phyloP scores from a whole-genome alignment of 2,888 invertebrate genomes.

The Schizotus pectinicornis region DNA sequence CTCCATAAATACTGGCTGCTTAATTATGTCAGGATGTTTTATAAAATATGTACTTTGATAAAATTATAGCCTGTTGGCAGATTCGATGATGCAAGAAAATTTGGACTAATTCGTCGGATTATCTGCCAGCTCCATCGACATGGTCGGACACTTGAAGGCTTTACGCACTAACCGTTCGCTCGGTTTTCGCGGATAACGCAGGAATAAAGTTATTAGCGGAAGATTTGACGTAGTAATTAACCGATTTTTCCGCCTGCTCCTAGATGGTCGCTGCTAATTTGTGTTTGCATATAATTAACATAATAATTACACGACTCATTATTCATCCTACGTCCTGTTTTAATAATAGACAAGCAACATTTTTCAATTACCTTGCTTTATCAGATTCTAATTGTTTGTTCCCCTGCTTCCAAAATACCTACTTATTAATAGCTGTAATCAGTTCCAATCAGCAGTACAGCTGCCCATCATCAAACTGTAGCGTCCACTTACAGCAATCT shows the following conservation, averaged over 20 bases:
- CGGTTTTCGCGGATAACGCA: not conserved
- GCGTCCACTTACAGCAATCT: conserved; percentile 40
- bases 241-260: conserved; percentile 12
- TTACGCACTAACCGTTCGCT: conserved; percentile 1
- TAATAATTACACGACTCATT: conserved; percentile 26
- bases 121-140: conserved; percentile 19
- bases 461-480: conserved; percentile 43
- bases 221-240: conserved; percentile 18
- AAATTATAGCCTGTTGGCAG: conserved; percentile 29
- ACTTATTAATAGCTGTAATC: conserved; percentile 48
- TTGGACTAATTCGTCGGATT: conserved; percentile 21
- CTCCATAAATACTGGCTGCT: conserved; percentile 42
- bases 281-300: conserved; percentile 30
- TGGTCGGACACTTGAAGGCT: conserved; percentile 17
- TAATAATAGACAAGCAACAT: conserved; percentile 32
- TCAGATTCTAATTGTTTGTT: conserved; percentile 42
- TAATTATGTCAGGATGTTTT: conserved; percentile 45
- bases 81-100: conserved; percentile 25
- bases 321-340: conserved; percentile 20
- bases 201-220: conserved; percentile 11
- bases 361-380: conserved; percentile 44
- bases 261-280: conserved; percentile 26
- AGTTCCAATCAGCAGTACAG: conserved; percentile 47
- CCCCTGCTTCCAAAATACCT: conserved; percentile 35
- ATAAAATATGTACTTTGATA: conserved; percentile 33